Percentiles rank a stretch among this genome's conserved stretches.
These are phyloP conservation scores for Neoarius graeffei DNA, from an alignment of 2,113 vertebrate genomes.

Conservation along the genomic window DNA sequence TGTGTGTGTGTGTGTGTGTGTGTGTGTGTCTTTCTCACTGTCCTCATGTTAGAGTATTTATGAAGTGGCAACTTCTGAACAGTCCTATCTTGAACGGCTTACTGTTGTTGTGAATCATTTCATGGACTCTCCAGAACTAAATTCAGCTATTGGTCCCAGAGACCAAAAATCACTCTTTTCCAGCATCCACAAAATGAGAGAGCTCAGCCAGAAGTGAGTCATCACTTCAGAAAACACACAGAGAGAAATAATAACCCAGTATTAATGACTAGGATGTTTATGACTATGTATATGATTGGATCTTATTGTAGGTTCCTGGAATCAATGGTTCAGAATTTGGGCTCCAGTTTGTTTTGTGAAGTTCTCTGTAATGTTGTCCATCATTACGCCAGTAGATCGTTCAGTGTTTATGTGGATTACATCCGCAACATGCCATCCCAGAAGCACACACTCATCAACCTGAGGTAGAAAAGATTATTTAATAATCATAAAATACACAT, in stretches of 20 bases:
- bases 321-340: conserved; percentile 32
- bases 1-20: neutral
- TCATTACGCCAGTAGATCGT: conserved; percentile 28
- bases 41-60: conserved; percentile 43
- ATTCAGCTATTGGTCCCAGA: conserved; percentile 5
- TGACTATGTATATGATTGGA: neutral
- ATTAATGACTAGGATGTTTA: neutral
- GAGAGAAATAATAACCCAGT: neutral
- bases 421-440: conserved; percentile 55
- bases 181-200: conserved; percentile 43
- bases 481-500: neutral
- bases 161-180: conserved; percentile 50
- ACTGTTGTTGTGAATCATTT: conserved; percentile 48
- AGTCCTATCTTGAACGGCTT: conserved; percentile 45
- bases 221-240: neutral
- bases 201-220: conserved; percentile 50
- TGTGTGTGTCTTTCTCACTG: neutral
- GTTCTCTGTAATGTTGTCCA: conserved; percentile 50
- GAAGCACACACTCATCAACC: conserved; percentile 46
- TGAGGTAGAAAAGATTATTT: conserved; percentile 38
- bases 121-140: conserved; percentile 42
- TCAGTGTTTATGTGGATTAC: conserved; percentile 50
- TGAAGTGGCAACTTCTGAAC: conserved; percentile 50
- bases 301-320: conserved; percentile 45
- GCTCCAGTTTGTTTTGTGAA: conserved; percentile 32